Evolutionary conservation across 2,113 vertebrate species (phyloP).

Genomic region (Nibea coibor): DNA sequence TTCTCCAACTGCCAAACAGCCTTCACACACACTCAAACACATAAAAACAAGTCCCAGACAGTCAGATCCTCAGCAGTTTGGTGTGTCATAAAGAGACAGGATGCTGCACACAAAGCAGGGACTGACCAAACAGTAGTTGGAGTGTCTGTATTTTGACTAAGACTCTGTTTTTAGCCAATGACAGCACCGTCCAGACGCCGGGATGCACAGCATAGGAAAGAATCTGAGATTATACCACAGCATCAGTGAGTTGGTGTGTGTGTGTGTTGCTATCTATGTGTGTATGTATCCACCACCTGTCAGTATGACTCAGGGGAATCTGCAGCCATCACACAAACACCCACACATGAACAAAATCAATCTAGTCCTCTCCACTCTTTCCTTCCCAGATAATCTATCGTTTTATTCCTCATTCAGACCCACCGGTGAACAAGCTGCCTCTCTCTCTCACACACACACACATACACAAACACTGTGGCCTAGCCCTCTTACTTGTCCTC

Average conservation of each 20-base stretch:
- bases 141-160: constrained; percentile 40
- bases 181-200: constrained; percentile 20
- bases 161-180: constrained; percentile 47
- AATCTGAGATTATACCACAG: constrained; percentile 51
- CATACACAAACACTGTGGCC: constrained; percentile 21
- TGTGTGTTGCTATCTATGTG: constrained; percentile 18
- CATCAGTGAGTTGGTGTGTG: constrained; percentile 35
- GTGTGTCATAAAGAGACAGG: constrained; percentile 35
- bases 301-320: constrained; percentile 67
- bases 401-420: background rate
- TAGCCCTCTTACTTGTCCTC: constrained; percentile 83
- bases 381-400: background rate
- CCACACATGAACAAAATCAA: constrained; percentile 32
- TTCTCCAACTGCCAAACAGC: constrained; percentile 41
- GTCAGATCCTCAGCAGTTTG: constrained; percentile 24
- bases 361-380: background rate
- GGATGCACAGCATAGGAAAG: constrained; percentile 39
- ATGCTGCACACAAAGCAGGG: constrained; percentile 26
- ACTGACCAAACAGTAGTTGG: constrained; percentile 1
- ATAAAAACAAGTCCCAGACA: constrained; percentile 9
- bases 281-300: constrained; percentile 63
- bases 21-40: constrained; percentile 11
- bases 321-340: constrained; percentile 37
- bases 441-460: background rate
- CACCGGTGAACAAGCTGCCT: constrained; percentile 2